phyloP scores from a whole-genome alignment of 2,113 vertebrate species.

The Carettochelys insculpta region DNA sequence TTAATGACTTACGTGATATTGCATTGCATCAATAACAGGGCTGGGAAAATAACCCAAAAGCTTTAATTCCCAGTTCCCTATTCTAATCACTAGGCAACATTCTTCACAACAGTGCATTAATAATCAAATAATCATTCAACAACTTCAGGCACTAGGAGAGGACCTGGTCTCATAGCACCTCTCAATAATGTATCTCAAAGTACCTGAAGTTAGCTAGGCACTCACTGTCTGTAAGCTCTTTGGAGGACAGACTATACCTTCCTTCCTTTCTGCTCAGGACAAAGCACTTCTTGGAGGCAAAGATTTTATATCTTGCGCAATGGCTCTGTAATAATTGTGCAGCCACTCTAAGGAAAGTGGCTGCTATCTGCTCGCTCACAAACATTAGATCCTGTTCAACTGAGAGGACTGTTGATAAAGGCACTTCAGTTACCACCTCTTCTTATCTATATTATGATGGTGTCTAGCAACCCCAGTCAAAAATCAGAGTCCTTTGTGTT shows the following conservation, averaged over 20 bases:
- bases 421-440: background rate
- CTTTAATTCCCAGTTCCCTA: background rate
- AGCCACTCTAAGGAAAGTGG: background rate
- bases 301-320: fast-evolving
- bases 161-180: background rate
- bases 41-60: background rate
- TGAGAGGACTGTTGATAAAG: background rate
- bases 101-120: background rate
- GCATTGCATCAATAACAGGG: background rate
- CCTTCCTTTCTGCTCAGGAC: background rate
- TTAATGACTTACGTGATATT: background rate
- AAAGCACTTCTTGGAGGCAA: fast-evolving
- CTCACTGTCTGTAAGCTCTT: background rate
- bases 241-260: background rate
- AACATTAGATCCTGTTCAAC: background rate
- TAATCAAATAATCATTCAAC: background rate
- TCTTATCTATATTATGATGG: background rate
- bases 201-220: background rate
- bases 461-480: background rate
- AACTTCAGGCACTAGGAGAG: background rate
- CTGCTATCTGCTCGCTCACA: background rate
- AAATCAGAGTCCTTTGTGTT: background rate
- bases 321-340: background rate
- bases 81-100: background rate
- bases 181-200: background rate